Evolutionary conservation across 2,797 vertebrate genomes (phyloP).

Genomic region (Gymnothorax reevesii): DNA sequence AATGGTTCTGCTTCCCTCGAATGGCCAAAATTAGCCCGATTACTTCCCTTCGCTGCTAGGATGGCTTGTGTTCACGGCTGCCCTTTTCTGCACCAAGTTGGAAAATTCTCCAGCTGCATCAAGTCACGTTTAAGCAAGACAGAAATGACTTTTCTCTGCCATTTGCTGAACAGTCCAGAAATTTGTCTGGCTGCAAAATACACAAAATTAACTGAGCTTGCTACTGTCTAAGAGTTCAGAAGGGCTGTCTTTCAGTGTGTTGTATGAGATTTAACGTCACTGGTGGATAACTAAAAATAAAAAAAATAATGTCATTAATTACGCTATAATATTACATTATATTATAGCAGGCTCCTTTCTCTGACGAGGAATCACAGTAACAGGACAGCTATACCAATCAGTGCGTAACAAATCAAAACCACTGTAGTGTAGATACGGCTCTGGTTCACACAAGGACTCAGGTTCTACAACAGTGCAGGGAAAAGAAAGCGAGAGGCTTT

Average conservation of each 20-base stretch:
- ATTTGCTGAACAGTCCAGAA: not conserved
- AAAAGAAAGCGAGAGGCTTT: not conserved
- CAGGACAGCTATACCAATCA: not conserved
- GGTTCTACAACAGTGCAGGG: constrained; percentile 23
- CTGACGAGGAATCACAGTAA: not conserved
- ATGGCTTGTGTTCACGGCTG: not conserved
- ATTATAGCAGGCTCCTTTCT: not conserved
- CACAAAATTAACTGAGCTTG: not conserved
- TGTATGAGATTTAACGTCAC: not conserved
- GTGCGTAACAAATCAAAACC: not conserved
- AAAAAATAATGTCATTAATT: not conserved
- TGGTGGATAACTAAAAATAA: not conserved
- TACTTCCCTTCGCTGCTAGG: not conserved
- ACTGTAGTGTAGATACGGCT: not conserved
- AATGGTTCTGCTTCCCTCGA: not conserved
- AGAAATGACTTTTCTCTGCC: not conserved
- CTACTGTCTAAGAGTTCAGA: not conserved
- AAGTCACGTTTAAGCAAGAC: not conserved
- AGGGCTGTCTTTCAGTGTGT: not conserved
- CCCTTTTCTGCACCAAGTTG: not conserved
- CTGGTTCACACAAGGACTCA: not conserved
- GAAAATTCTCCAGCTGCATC: constrained; percentile 31
- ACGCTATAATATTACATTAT: not conserved
- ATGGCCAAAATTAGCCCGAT: not conserved
- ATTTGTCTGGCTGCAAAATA: not conserved